Base-by-base conservation (phyloP, 2,888 invertebrate species). In the Eledone cirrhosa region DNA sequence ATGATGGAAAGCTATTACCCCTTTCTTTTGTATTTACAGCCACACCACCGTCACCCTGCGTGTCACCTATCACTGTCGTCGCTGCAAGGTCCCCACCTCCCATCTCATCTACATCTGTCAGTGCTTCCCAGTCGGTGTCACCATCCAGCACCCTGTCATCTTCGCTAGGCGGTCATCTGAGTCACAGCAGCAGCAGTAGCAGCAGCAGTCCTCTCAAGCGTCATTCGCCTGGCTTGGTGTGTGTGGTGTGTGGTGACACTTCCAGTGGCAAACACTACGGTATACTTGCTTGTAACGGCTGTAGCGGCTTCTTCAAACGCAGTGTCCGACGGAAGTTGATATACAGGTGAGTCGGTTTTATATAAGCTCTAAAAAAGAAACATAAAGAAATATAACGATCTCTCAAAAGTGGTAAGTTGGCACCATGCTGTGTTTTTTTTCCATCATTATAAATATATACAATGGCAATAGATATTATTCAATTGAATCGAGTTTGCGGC, bases 271-370 rank as follows among this genome's bases (percentile, higher is more conserved):
- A 98, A 88, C 98, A 98, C 91, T 98, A 98, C 91, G 98, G 99
- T 0, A 98, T 99, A 48, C 88, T 99, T 82, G 99, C 99, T 0
- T 99, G 99, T 91, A 99, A 99, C 89, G 99, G 99, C 0, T 99
- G 99, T 92, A 97, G 97, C 80, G 99, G 99, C 0, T 99, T 99
- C 93, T 99, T 99, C 93, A 99, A 99, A 90, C 92, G 99, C 83
- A 97, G 97, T 84, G 98, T 99, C 59, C 93, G 98, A 78, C 93
- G 98, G 89, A 98, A 98, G 92, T 94, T 99, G 81, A 98, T 98
- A 85, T 99, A 99, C 93, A 95, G 98, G 98, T 97, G 87, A 80
- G 79, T 16, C 22, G 33, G 1, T 14, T 24, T 31, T 31, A 8
- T 41, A 41, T 41, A 41, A 41, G 11, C 11, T 41, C 0, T 2